These are phyloP conservation scores for Pharmacophagus antenor DNA, from an alignment of 2,888 invertebrate species.

Conservation along the genomic window DNA sequence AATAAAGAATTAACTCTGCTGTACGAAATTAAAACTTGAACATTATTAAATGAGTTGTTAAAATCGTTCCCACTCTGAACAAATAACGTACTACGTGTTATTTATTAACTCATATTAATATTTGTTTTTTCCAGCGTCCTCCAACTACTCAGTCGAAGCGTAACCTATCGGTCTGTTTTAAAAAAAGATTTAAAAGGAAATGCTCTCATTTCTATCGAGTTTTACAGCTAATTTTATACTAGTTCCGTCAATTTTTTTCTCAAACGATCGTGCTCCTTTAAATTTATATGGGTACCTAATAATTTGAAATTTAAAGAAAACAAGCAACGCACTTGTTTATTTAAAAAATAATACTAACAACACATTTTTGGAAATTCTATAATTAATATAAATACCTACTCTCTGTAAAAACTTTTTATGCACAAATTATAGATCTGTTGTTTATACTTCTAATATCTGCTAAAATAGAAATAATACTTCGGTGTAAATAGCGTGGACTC, in stretches of 20 bases:
- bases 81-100: conserved; percentile 33
- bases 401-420: not conserved
- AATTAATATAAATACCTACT: not conserved
- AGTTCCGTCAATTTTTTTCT: conserved; percentile 66
- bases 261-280: conserved; percentile 58
- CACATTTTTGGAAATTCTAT: not conserved
- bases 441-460: too few species aligned
- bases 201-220: conserved; percentile 75
- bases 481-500: too few species aligned
- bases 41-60: conserved; percentile 39
- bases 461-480: too few species aligned
- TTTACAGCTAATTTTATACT: conserved; percentile 69
- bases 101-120: conserved; percentile 65
- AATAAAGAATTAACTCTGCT: too few species aligned
- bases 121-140: conserved; percentile 64
- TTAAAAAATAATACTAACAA: conserved; percentile 2
- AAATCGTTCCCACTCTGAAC: conserved; percentile 37
- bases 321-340: conserved; percentile 4
- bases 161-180: conserved; percentile 67
- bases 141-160: conserved; percentile 57
- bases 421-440: too few species aligned
- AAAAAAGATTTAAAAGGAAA: conserved; percentile 67
- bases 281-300: conserved; percentile 12
- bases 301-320: conserved; percentile 26
- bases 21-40: too few species aligned